Conservation (phyloP, 2,113 vertebrate species). For the Podilymbus podiceps region DNA sequence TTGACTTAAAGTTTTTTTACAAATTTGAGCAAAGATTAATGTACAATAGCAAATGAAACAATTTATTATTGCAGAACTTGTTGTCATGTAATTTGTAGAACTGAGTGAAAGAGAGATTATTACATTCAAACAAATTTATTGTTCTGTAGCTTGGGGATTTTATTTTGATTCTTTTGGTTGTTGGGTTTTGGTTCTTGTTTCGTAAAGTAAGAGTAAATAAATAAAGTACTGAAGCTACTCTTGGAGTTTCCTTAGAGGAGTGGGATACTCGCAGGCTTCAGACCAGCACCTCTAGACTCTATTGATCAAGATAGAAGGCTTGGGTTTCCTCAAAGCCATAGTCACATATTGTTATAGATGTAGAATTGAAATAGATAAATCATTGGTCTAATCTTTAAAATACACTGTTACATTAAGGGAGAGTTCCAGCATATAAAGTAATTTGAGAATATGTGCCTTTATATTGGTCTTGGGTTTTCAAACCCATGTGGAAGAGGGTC, state of each 20-base stretch:
- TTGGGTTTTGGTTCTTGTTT: not conserved
- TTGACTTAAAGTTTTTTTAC: constrained; percentile 41
- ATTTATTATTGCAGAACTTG: constrained; percentile 41
- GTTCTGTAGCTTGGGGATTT: constrained; percentile 15
- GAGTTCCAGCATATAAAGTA: not conserved
- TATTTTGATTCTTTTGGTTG: not conserved
- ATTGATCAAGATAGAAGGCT: not conserved
- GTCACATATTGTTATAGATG: not conserved
- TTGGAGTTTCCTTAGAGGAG: not conserved
- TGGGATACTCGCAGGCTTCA: not conserved
- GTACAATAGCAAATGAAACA: constrained; percentile 33
- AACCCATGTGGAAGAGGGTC: not conserved
- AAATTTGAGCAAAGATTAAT: constrained; percentile 62
- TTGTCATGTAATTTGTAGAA: constrained; percentile 60
- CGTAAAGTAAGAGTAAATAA: not conserved
- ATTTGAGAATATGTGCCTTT: not conserved
- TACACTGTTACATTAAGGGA: not conserved
- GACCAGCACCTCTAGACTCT: not conserved
- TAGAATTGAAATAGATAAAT: not conserved
- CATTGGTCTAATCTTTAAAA: not conserved
- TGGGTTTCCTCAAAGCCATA: not conserved
- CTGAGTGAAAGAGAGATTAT: constrained; percentile 53
- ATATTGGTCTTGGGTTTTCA: not conserved
- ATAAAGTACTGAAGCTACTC: not conserved
- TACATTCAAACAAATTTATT: constrained; percentile 58